Evolutionary conservation across 2,113 vertebrate species (phyloP).

Genomic region (Verasper variegatus): DNA sequence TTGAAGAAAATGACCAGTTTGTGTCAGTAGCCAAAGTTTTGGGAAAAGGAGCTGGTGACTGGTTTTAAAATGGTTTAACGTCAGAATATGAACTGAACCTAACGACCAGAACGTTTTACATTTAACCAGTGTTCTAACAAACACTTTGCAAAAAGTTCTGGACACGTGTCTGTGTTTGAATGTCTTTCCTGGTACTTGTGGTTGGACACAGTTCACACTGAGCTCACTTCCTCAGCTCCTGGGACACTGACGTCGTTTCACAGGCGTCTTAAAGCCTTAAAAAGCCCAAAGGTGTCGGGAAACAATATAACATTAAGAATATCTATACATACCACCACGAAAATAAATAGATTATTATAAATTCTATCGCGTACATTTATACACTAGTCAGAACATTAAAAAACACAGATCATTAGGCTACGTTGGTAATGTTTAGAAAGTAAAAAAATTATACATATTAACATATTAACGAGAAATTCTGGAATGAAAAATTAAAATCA

Average conservation of each 20-base stretch:
- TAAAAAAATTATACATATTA: conserved; percentile 9
- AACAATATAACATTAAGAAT: conserved; percentile 69
- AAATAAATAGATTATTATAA: conserved; percentile 77
- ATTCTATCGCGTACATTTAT: conserved; percentile 68
- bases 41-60: conserved; percentile 5
- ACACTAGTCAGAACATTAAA: conserved; percentile 74
- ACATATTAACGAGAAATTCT: too few relatives aligned
- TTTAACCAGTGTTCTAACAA: too few relatives aligned
- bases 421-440: conserved; percentile 66
- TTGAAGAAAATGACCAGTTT: not conserved
- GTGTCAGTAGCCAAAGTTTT: conserved; percentile 58
- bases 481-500: not conserved
- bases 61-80: not conserved
- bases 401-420: conserved; percentile 76
- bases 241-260: conserved; percentile 40
- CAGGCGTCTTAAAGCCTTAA: conserved; percentile 43
- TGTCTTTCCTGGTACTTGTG: too few relatives aligned
- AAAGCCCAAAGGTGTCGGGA: conserved; percentile 53
- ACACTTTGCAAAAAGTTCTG: too few relatives aligned
- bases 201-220: conserved; percentile 21
- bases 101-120: not conserved
- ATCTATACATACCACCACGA: conserved; percentile 69
- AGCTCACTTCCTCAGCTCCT: conserved; percentile 34
- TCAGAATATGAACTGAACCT: not conserved
- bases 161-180: too few relatives aligned